Base-by-base conservation (phyloP, 2,113 vertebrate species). In the Tupaia chinensis region DNA sequence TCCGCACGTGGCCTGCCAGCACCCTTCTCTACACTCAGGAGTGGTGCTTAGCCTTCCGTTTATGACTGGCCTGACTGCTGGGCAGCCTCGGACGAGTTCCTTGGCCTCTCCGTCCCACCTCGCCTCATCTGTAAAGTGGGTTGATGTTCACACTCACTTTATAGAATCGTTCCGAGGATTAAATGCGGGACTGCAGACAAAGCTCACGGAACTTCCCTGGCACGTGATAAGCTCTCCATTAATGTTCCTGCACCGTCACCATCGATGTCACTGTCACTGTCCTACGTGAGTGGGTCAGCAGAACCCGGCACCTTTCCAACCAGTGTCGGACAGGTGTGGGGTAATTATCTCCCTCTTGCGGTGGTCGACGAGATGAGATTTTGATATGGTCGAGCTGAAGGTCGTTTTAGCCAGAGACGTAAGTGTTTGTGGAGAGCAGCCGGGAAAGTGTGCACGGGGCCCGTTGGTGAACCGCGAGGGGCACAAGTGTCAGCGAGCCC, bases 41-140 rank as follows among this genome's bases (percentile, higher is more conserved):
- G 53, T 14, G 2, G 5, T 10, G 25, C 15, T 23, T 53, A 15
- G 72, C 77, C 66, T 68, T 69, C 56, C 44, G 10, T 74, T 56
- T 29, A 5, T 32, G 5, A 56, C 58, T 58, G 56, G 79, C 63
- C 56, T 53, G 1, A 23, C 66, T 58, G 69, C 92, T 80, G 58
- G 73, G 63, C 82, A 29, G 58, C 23, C 87, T 82, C 53, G 29
- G 27, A 17, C 25, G 29, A 7, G 70, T 86, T 82, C 89, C 91
- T 68, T 88, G 61, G 91, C 73, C 56, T 88, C 77, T 94, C 70
- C 79, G 81, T 85, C 84, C 87, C 25, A 29, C 27, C 13, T 12
- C 10, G 27, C 54, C 44, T 85, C 29, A 2, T 77, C 88, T 86
- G 53, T 44, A 17, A n/a, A 68, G 11, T n/a, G 60, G 77, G 32